phyloP scores from a whole-genome alignment of 1,140 invertebrate species.

The Mycetomoellerius zeteki region DNA sequence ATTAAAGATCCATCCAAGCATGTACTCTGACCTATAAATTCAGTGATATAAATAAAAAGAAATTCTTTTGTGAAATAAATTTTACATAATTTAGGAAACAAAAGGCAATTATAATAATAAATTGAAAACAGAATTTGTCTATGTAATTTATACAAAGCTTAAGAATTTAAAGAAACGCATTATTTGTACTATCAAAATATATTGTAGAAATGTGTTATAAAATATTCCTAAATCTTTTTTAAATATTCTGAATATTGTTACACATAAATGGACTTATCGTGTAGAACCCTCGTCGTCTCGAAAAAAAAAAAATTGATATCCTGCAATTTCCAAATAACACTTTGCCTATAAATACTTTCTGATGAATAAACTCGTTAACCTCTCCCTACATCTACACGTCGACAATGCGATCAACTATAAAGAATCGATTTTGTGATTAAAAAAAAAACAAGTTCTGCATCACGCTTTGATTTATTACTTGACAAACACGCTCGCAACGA shows the following conservation, averaged over 20 bases:
- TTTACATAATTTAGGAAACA: neutral
- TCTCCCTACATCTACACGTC: constrained; percentile 17
- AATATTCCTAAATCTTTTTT: neutral
- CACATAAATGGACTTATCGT: neutral
- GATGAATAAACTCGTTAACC: constrained; percentile 21
- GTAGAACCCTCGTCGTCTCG: neutral
- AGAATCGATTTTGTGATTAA: constrained; percentile 56
- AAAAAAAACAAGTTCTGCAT: constrained; percentile 40
- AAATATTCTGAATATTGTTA: neutral
- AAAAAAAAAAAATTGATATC: neutral
- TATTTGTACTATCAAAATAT: constrained; percentile 4
- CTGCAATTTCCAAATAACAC: neutral
- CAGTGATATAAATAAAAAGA: neutral
- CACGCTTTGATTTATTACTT: constrained; percentile 59
- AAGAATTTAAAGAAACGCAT: neutral
- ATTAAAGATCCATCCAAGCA: constrained; percentile 7
- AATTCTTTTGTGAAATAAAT: neutral
- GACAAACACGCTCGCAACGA: constrained; percentile 51
- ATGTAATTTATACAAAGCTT: neutral
- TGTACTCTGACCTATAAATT: constrained; percentile 30
- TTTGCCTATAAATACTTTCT: neutral
- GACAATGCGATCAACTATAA: constrained; percentile 50
- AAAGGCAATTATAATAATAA: neutral
- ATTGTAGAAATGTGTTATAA: neutral
- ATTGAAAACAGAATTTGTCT: neutral